Conservation (phyloP, 2,888 invertebrate genomes). For the Cheilosia impressa region DNA sequence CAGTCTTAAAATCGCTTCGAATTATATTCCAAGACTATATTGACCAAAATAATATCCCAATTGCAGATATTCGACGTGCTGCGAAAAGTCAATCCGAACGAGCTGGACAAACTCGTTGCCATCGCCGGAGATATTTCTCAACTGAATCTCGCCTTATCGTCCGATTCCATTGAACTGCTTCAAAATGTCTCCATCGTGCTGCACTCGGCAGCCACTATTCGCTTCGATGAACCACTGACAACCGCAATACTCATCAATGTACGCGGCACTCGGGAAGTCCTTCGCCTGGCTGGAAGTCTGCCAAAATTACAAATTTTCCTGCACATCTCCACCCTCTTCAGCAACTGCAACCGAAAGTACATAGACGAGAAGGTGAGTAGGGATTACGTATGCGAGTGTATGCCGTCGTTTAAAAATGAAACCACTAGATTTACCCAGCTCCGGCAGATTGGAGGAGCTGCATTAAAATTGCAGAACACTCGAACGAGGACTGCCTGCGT, state of each 20-base stretch:
- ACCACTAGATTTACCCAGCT: constrained; percentile 45
- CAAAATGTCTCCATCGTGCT: constrained; percentile 88
- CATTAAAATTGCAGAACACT: constrained; percentile 58
- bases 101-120: constrained; percentile 78
- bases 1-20: too few relatives aligned
- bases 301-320: constrained; percentile 86
- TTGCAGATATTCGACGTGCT: constrained; percentile 78
- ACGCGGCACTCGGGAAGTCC: constrained; percentile 87
- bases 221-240: constrained; percentile 91
- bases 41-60: background rate
- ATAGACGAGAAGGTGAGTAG: constrained; percentile 88
- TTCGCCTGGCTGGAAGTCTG: constrained; percentile 86
- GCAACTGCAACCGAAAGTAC: constrained; percentile 89
- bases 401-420: background rate
- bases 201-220: constrained; percentile 92
- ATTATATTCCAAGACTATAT: too few relatives aligned
- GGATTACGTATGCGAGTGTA: background rate
- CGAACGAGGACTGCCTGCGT: constrained; percentile 23
- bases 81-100: constrained; percentile 76
- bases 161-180: constrained; percentile 30
- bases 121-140: constrained; percentile 79
- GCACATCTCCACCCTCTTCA: constrained; percentile 94
- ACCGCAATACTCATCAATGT: constrained; percentile 87
- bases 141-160: constrained; percentile 77
- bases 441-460: constrained; percentile 53